These are phyloP conservation scores for Ormia ochracea DNA, from an alignment of 2,888 invertebrate genomes.

Conservation along the genomic window DNA sequence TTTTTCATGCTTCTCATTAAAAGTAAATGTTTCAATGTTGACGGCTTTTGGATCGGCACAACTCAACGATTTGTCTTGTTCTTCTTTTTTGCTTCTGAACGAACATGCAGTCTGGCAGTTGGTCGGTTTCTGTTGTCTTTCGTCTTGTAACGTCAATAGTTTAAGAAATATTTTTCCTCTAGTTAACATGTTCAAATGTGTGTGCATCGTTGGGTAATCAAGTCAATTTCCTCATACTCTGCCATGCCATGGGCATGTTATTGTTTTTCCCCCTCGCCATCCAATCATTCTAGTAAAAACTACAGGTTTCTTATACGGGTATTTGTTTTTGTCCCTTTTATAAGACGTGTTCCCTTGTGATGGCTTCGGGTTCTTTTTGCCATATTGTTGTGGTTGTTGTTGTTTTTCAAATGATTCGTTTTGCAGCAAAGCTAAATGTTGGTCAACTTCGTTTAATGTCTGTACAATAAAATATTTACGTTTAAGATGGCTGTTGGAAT, in stretches of 20 bases:
- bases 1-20: not conserved
- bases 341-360: slow-evolving; percentile 12
- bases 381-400: too few species aligned
- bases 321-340: slow-evolving; percentile 12
- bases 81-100: not conserved
- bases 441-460: slow-evolving; percentile 3
- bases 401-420: not conserved
- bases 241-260: not conserved
- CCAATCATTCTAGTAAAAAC: not conserved
- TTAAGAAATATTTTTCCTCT: slow-evolving; percentile 29
- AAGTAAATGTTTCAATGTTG: not conserved
- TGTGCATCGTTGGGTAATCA: slow-evolving; percentile 51
- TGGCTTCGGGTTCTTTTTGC: not conserved
- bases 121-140: not conserved
- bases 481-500: slow-evolving; percentile 33
- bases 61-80: slow-evolving; percentile 16
- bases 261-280: not conserved
- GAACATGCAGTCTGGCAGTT: not conserved
- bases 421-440: slow-evolving; percentile 3
- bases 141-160: not conserved
- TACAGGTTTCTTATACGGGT: not conserved
- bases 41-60: slow-evolving; percentile 28
- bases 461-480: not conserved
- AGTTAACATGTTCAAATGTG: slow-evolving; percentile 47
- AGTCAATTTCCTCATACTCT: slow-evolving; percentile 33